phyloP scores from a whole-genome alignment of 2,888 invertebrate genomes.

The Cerceris rybyensis region DNA sequence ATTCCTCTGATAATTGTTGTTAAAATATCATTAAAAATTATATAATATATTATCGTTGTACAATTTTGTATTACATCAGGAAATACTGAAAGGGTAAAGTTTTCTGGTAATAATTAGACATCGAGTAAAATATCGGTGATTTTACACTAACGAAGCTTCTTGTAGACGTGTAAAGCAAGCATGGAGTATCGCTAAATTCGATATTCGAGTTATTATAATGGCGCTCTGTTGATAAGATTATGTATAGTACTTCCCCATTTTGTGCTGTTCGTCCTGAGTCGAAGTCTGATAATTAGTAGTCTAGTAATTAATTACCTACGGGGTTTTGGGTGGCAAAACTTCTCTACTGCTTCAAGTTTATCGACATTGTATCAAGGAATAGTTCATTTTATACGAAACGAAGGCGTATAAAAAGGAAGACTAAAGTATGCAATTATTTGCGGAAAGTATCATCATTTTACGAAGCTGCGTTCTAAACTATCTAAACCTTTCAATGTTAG shows the following conservation, averaged over 20 bases:
- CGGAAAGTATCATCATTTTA: too few species aligned
- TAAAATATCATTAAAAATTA: too few species aligned
- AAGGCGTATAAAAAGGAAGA: too few species aligned
- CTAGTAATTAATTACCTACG: slow-evolving; percentile 13
- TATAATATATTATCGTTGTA: too few species aligned
- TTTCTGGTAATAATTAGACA: slow-evolving; percentile 16
- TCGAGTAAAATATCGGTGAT: slow-evolving; percentile 19
- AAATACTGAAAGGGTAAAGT: background rate
- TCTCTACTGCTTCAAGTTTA: background rate
- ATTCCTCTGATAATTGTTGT: too few species aligned
- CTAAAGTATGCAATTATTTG: too few species aligned
- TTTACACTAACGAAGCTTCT: slow-evolving; percentile 3
- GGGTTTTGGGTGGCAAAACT: background rate
- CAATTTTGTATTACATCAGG: too few species aligned
- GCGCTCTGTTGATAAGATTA: slow-evolving; percentile 12
- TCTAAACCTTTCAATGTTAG: too few species aligned
- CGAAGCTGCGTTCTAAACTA: background rate
- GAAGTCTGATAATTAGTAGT: slow-evolving; percentile 31
- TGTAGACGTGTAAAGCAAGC: too few species aligned
- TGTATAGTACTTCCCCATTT: background rate
- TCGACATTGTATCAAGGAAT: background rate
- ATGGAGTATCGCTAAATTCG: slow-evolving; percentile 30
- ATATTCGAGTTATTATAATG: slow-evolving; percentile 32
- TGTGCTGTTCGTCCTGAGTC: slow-evolving; percentile 5
- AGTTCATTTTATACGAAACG: too few species aligned